Evolutionary conservation across 2,113 vertebrate genomes (phyloP), one percentile per base, ranked within the genome.

Genomic region (Perca schrenkii): DNA sequence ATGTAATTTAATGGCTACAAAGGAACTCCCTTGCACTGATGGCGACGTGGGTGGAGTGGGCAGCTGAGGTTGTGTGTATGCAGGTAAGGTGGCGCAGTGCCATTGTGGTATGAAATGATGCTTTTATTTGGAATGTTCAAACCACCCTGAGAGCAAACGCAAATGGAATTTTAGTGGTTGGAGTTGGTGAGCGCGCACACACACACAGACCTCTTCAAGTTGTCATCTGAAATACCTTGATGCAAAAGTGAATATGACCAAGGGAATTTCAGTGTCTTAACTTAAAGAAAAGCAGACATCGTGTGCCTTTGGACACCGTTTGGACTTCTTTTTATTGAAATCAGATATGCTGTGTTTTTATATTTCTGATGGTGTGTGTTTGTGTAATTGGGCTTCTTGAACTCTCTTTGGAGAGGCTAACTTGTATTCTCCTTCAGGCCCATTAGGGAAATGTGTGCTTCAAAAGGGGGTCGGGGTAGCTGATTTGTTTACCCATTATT

Each of bases 91-190:
- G 28, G 22, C 10, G 4, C 19, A 57, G 34, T 19, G 36, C 25
- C 54, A 60, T 22, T 80, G 47, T 68, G 61, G 75, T 43, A 43
- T 75, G 25, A 79, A 77, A 65, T 74, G 11, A 68, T 16, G 36
- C 53, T 54, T 80, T 52, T 34, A n/a, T 73, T 54, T 60, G 22
- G 46, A 76, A 34, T 36, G 15, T 19, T 68, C 3, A 36, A 77
- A 73, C 67, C 77, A 85, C 65, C 60, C 58, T 34, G 47, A 74
- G 1, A 36, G 64, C 52, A 77, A 79, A 71, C 8, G 16, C 40
- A 66, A 86, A 82, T 63, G 2, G 12, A 6, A 71, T 79, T 79
- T 74, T 6, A 17, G 57, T n/a, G 76, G 86, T 65, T 82, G 74
- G 43, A 64, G 57, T 19, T 66, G 46, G 36, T 28, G 71, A 56